Conservation (phyloP, 2,888 invertebrate species). For the Sussaba pulchella region DNA sequence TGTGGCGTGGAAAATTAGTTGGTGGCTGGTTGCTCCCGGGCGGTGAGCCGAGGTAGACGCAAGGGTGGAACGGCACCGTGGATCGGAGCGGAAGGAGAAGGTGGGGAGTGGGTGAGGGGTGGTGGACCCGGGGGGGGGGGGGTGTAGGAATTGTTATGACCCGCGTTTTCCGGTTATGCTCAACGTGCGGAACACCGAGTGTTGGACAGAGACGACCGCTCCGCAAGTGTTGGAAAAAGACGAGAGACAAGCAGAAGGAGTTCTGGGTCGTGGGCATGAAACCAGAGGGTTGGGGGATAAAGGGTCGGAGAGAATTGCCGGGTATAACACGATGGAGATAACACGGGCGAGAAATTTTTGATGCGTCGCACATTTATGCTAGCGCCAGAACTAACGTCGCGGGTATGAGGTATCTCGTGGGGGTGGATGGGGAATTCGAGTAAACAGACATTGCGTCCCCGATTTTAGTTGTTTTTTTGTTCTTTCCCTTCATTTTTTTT, state of each 20-base stretch:
- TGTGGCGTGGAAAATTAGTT: slow-evolving; percentile 63
- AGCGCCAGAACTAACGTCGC: slow-evolving; percentile 22
- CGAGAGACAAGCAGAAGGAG: slow-evolving; percentile 15
- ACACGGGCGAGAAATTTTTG: slow-evolving; percentile 67
- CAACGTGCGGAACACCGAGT: slow-evolving; percentile 63
- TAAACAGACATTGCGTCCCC: slow-evolving; percentile 53
- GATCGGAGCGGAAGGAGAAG: not conserved
- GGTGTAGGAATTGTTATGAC: slow-evolving; percentile 61
- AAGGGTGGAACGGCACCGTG: slow-evolving; percentile 19
- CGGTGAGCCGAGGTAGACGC: slow-evolving; percentile 25
- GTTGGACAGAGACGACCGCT: slow-evolving; percentile 45
- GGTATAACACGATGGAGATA: slow-evolving; percentile 67
- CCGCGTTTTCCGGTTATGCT: slow-evolving; percentile 65
- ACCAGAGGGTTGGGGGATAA: not conserved
- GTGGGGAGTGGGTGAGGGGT: not conserved
- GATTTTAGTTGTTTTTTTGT: slow-evolving; percentile 27
- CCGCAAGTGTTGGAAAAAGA: slow-evolving; percentile 16
- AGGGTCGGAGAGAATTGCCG: slow-evolving; percentile 50
- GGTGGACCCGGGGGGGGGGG: slow-evolving; percentile 2
- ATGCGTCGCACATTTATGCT: slow-evolving; percentile 62
- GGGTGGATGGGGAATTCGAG: slow-evolving; percentile 33
- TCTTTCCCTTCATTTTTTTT: slow-evolving; percentile 40
- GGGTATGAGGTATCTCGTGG: not conserved
- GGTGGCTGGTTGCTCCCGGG: slow-evolving; percentile 34
- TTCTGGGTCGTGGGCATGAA: not conserved